phyloP scores from a whole-genome alignment of 1,140 invertebrate species.

The Adelges cooleyi region DNA sequence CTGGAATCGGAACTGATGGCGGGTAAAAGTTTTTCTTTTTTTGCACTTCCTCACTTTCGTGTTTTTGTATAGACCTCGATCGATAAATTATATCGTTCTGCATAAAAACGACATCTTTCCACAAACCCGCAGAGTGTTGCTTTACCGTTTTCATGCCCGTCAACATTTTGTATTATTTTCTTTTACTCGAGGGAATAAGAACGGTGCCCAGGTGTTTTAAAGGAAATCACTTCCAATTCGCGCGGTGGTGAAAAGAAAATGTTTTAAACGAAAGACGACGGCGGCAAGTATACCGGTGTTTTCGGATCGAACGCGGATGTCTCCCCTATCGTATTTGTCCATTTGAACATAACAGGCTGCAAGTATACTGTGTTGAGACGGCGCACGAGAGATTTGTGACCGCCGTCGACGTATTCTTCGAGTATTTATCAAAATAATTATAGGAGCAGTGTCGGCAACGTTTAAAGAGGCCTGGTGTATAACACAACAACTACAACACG shows the following conservation, averaged over 20 bases:
- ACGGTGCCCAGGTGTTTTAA: conserved; percentile 21
- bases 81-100: conserved; percentile 16
- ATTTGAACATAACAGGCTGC: no score
- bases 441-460: no score
- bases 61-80: neutral
- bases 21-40: conserved; percentile 3
- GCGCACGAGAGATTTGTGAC: conserved; percentile 4
- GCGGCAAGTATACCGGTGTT: neutral
- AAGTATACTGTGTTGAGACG: neutral
- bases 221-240: conserved; percentile 24
- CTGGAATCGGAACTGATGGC: no score
- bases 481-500: no score
- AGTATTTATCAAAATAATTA: conserved; percentile 23
- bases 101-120: neutral
- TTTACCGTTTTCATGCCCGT: neutral
- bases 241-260: conserved; percentile 13
- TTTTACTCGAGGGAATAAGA: neutral
- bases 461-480: no score
- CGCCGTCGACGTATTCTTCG: neutral
- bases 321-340: no score
- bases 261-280: conserved; percentile 6
- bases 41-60: neutral
- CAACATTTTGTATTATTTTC: neutral
- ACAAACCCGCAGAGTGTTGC: neutral
- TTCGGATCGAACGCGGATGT: no score